Base-by-base conservation (phyloP, 2,888 invertebrate genomes). In the Cryptocheilus praepositus region DNA sequence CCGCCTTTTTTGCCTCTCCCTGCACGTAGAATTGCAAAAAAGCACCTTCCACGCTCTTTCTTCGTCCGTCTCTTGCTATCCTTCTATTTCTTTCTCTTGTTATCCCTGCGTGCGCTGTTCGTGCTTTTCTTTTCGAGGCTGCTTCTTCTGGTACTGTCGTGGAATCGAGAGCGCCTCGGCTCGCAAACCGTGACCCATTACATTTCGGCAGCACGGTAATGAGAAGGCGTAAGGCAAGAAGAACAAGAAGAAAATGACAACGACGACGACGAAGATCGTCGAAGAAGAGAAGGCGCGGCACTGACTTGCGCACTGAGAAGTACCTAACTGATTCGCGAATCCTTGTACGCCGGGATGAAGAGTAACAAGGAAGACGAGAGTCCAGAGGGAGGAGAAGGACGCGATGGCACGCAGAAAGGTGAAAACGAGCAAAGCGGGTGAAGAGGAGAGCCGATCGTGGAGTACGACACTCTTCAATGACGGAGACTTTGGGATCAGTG, bases 141-240 rank as follows among this genome's bases (percentile, higher is more conserved):
- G 21, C 25, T 22, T 53, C 52, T 52, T 52, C 22, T 52, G 5
- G 52, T n/a, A 16, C 49, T 49, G 49, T 18, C 49, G 49, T 49
- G 16, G 49, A 49, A 49, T 49, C 49, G 49, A 49, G 49, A n/a
- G 49, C 36, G 58, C 28, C 52, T 11, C 36, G 36, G 36, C 36
- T 68, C 61, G 61, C 59, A 65, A 56, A 70, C 64, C 68, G 73
- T 70, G 71, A 69, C 64, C 71, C 70, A 71, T 71, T 74, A 73
- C 66, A 64, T 73, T 78, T 78, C 74, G 78, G 68, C 67, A 71
- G 60, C 36, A 43, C 61, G 65, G 64, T 73, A 77, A 77, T 70
- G 74, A 79, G 73, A 74, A 71, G 71, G 68, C 64, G 51, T 65
- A 71, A 66, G 66, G 66, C 21, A 61, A 64, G 56, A 61, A 16